Conservation (phyloP, 2,113 vertebrate species). For the Argyrosomus japonicus region DNA sequence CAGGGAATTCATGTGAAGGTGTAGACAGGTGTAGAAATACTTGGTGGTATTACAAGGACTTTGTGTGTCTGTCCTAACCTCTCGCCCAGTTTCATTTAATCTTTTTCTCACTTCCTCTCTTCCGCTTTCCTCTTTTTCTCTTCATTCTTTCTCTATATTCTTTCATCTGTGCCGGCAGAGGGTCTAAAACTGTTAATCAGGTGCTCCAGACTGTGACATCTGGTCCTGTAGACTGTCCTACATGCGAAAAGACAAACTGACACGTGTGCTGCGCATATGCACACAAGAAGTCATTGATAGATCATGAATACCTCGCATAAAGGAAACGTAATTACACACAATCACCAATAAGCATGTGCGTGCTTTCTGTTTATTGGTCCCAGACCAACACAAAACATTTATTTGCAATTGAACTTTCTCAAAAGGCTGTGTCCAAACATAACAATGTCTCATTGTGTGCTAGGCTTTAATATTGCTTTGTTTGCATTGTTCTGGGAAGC, state of each 20-base stretch:
- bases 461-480: background rate
- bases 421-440: background rate
- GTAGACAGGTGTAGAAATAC: no score
- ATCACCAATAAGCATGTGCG: background rate
- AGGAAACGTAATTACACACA: background rate
- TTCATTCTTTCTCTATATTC: background rate
- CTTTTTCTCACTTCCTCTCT: background rate
- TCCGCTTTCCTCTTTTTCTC: background rate
- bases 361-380: background rate
- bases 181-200: slow-evolving; percentile 58
- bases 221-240: slow-evolving; percentile 26
- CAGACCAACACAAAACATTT: background rate
- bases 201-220: slow-evolving; percentile 63
- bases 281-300: background rate
- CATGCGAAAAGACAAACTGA: slow-evolving; percentile 15
- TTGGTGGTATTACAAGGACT: background rate
- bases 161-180: slow-evolving; percentile 45
- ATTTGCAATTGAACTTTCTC: background rate
- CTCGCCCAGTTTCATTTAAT: background rate
- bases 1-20: no score
- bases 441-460: background rate
- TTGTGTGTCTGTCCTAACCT: slow-evolving; percentile 1
- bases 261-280: slow-evolving; percentile 25
- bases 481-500: slow-evolving; percentile 20
- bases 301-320: background rate